Conservation (phyloP, 2,888 invertebrate genomes). For the Ennomos erosarius region DNA sequence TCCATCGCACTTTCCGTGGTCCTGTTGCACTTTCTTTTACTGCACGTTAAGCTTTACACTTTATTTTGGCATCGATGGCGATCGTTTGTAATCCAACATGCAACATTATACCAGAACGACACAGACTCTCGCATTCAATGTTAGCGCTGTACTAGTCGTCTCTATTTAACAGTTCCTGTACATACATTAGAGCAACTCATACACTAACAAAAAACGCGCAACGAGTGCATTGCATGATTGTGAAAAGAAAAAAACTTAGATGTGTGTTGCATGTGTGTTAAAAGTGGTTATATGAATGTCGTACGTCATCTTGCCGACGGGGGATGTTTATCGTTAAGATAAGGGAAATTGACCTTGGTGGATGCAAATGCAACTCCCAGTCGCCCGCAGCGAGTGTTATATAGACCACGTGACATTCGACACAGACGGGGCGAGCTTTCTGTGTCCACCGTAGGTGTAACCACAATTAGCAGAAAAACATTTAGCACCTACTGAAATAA, state of each 20-base stretch:
- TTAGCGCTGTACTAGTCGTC: conserved; percentile 64
- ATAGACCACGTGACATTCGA: conserved; percentile 59
- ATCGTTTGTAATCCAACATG: conserved; percentile 59
- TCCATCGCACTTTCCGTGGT: conserved; percentile 71
- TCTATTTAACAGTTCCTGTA: conserved; percentile 67
- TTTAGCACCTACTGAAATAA: too few relatives aligned
- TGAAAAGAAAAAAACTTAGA: conserved; percentile 74
- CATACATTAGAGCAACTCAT: conserved; percentile 63
- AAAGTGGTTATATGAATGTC: conserved; percentile 76
- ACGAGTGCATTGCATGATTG: conserved; percentile 79
- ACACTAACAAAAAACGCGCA: conserved; percentile 53
- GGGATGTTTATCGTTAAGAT: conserved; percentile 80
- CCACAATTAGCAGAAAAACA: conserved; percentile 30
- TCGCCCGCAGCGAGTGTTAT: conserved; percentile 78
- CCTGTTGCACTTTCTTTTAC: conserved; percentile 71
- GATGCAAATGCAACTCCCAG: conserved; percentile 69
- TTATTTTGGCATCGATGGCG: conserved; percentile 61
- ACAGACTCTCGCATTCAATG: conserved; percentile 74
- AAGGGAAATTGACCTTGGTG: conserved; percentile 83
- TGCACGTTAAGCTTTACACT: conserved; percentile 73
- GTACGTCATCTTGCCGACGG: conserved; percentile 80
- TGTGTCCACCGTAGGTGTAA: conserved; percentile 40
- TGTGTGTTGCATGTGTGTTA: conserved; percentile 84
- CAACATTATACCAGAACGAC: conserved; percentile 71
- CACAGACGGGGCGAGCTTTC: conserved; percentile 50